Conservation (phyloP, 2,113 vertebrate species). For the Octodon degus region DNA sequence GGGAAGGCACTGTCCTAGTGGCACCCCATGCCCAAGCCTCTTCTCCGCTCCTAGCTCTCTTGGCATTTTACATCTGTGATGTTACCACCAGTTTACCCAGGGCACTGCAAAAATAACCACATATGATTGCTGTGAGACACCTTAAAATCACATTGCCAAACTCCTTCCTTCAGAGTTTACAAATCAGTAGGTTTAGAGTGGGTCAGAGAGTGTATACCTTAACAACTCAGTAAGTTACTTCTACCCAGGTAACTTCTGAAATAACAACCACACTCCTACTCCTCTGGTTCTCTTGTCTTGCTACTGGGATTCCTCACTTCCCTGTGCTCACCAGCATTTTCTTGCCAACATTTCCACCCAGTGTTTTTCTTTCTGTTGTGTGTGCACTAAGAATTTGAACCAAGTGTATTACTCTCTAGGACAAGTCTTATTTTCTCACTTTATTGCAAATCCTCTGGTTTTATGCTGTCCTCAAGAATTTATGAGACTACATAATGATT, state of each 20-base stretch:
- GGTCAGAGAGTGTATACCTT: not conserved
- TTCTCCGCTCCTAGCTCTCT: not conserved
- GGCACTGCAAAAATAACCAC: not conserved
- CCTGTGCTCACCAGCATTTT: not conserved
- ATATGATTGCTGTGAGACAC: not conserved
- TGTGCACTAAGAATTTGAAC: not conserved
- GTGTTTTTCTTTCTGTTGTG: not conserved
- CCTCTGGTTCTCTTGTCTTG: not conserved
- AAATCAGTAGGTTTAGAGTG: not conserved
- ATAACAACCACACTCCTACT: not conserved
- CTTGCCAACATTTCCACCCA: not conserved
- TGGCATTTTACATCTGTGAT: slow-evolving; percentile 29
- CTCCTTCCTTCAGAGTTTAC: not conserved
- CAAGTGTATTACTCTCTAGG: not conserved
- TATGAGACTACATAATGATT: not conserved
- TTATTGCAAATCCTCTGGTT: not conserved
- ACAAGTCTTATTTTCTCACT: not conserved
- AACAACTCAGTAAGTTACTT: not conserved
- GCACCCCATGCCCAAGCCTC: not conserved
- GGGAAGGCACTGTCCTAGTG: not conserved
- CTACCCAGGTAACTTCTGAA: not conserved
- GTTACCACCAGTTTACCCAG: not conserved
- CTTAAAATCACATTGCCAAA: not conserved
- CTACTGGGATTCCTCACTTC: not conserved
- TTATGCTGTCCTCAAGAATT: not conserved